Evolutionary conservation across 2,113 vertebrate genomes (phyloP), one percentile per base, ranked within the genome.

Genomic region (Seriola dumerili): DNA sequence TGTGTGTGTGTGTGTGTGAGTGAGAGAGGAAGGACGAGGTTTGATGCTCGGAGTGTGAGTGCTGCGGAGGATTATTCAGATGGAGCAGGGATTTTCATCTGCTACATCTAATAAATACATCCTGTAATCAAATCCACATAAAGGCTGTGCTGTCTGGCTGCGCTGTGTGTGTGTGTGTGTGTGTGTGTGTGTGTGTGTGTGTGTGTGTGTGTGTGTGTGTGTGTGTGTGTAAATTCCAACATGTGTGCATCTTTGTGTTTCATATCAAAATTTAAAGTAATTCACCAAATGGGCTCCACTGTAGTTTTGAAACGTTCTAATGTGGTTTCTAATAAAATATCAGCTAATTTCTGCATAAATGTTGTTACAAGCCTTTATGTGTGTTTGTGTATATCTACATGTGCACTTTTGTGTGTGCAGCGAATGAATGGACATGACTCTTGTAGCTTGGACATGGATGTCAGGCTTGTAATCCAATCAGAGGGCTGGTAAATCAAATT

Each of bases 391-490:
- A 63, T 48, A 32, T 48, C 14, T 80, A 68, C 72, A 50, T 58
- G 62, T 70, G 55, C 40, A 61, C 1, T n/a, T 36, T 48, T 57
- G 50, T 74, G 0, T 11, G 50, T 16, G 4, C 16, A 55, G 70
- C 25, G 4, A 84, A 83, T 88, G 76, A 83, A 90, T 88, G 82
- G 83, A 91, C 86, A 89, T 79, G 84, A 80, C 86, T 93, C 73
- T 76, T 16, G 12, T 76, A 78, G 85, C 81, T 85, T 54, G 81
- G 79, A 80, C 91, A 94, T 85, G 85, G 85, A 89, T 90, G 80
- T 89, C 87, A 84, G 88, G 52, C 89, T 88, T 93, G 90, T 93
- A 94, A 93, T 93, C 91, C 90, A 91, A 91, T 94, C 89, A 83
- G 67, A 40, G 63, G 40, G 66, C 80, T 40, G 2, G 65, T 80